Base-by-base conservation (phyloP, 2,797 vertebrate genomes). In the Cossypha niveicapilla region DNA sequence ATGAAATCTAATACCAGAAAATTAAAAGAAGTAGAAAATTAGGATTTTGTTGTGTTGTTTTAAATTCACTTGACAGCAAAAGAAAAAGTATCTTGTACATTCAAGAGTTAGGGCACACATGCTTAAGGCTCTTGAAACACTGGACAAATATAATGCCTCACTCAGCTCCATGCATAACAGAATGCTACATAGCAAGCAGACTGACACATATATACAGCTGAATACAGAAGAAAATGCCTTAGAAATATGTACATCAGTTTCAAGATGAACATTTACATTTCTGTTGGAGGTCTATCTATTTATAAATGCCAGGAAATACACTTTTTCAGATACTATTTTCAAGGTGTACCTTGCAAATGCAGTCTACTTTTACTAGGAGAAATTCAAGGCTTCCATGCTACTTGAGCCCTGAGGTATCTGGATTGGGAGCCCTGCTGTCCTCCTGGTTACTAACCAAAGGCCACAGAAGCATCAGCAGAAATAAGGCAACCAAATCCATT, bases 81-180 rank as follows among this genome's bases (percentile, higher is more conserved):
- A 88, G 47, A 81, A 93, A 92, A 94, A 91, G 63, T 88, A 39
- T 42, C 77, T 96, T 93, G 74, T 97, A 97, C 96, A 97, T 97
- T 98, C 96, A 97, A 80, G 96, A 97, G 96, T 79, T 96, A 97
- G 93, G 95, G 93, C 80, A 96, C 96, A 97, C 97, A 97, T 98
- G 97, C 97, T 97, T 98, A 98, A 97, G 96, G 97, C 95, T 98
- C 94, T 94, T 97, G 92, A 96, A 97, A 97, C 97, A 97, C 96
- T 86, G 92, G 93, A 97, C 97, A 94, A 95, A 94, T 94, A 97
- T 87, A 94, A 93, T 96, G 96, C 68, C 74, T 94, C 94, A 94
- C 90, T 90, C 76, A 96, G 90, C 92, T 97, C 93, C 98, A 98
- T 98, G 98, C 98, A 98, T 97, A 98, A 97, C 96, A 87, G 95